Evolutionary conservation across 2,797 vertebrate species (phyloP).

Genomic region (Epinephelus awoara): DNA sequence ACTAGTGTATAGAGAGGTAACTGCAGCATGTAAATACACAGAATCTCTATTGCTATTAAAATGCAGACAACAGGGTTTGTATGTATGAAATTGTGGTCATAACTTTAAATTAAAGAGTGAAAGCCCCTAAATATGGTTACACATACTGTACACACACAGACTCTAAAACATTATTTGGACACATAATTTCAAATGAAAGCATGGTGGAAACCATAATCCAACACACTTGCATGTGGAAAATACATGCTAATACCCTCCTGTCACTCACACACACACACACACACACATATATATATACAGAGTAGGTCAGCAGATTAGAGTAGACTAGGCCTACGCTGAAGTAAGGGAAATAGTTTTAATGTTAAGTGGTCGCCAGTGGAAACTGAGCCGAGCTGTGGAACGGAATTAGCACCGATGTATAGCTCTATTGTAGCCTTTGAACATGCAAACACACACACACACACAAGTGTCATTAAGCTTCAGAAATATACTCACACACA

Average conservation of each 20-base stretch:
- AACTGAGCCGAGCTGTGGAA: slow-evolving; percentile 51
- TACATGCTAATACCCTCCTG: slow-evolving; percentile 13
- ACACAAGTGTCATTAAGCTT: slow-evolving; percentile 8
- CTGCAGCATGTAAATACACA: background rate
- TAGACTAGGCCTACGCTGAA: slow-evolving; percentile 36
- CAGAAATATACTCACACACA: slow-evolving; percentile 12
- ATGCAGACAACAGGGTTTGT: too few species aligned
- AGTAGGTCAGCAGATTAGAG: slow-evolving; percentile 47
- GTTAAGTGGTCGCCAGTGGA: slow-evolving; percentile 45
- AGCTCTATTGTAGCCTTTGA: slow-evolving; percentile 52
- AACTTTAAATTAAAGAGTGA: background rate
- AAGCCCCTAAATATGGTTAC: background rate
- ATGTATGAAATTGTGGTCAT: too few species aligned
- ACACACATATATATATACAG: background rate
- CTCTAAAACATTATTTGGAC: too few species aligned
- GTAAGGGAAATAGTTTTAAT: slow-evolving; percentile 43
- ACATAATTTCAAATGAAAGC: slow-evolving; percentile 23
- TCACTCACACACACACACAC: background rate
- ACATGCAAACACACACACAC: slow-evolving; percentile 22
- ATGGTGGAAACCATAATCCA: slow-evolving; percentile 30
- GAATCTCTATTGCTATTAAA: too few species aligned
- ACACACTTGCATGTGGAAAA: slow-evolving; percentile 46
- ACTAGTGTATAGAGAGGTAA: background rate
- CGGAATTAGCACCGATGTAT: slow-evolving; percentile 43
- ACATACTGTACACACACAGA: too few species aligned